Base-by-base conservation (phyloP, 2,888 invertebrate genomes). In the Megalurothrips usitatus region DNA sequence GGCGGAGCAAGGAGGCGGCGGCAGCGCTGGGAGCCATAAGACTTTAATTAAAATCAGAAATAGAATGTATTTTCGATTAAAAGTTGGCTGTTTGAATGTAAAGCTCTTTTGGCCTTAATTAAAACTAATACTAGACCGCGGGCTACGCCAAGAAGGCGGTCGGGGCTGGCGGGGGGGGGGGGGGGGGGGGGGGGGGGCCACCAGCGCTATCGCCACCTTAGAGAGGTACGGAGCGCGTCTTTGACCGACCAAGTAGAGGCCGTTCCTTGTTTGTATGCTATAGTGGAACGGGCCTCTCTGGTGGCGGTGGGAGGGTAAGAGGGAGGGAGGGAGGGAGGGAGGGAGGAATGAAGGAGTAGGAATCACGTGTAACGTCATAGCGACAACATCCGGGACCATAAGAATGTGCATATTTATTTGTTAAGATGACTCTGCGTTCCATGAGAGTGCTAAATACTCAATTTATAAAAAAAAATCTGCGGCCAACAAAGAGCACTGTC, bases 1-100 rank as follows among this genome's bases (percentile, higher is more conserved):
- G 58, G 58, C n/a, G 14, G n/a, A 58, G 58, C 11, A 58, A 58
- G 58, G 17, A 58, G 58, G 58, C 17, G 58, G 52, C 23, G 26
- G 26, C 12, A 26, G 68, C 23, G 23, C 23, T 10, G 68, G 23
- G 26, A 75, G 23, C 23, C 68, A 75, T 75, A 75, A 75, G 68
- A 75, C 68, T 75, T 75, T 75, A 75, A 75, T 75, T 75, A 75
- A 75, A 75, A 75, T 75, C 68, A 75, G 68, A 75, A 75, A 75
- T 75, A 75, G 68, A 75, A 75, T 75, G 68, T 75, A 75, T 75
- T 75, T 75, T 75, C 68, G 68, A 75, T 75, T 75, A 75, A 75
- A 75, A 75, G 68, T 75, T 75, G 68, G 68, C 68, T 75, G 68
- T 75, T 75, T 75, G 68, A 75, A 75, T 75, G 68, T 75, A 75